phyloP scores from a whole-genome alignment of 2,888 invertebrate genomes.

The Arctia plantaginis region DNA sequence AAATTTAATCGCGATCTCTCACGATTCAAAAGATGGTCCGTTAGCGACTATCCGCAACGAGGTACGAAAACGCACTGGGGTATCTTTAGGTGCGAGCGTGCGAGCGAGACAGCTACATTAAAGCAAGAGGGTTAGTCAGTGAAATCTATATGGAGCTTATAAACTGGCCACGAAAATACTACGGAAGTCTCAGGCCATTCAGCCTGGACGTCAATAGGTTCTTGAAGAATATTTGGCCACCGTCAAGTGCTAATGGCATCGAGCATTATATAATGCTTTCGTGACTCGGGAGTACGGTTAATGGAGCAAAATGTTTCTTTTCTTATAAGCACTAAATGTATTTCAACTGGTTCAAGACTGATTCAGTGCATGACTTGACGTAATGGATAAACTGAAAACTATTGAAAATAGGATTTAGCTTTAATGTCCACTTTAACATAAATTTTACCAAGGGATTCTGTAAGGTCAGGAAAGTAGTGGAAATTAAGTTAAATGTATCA shows the following conservation, averaged over 20 bases:
- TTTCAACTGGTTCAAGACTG: slow-evolving; percentile 2
- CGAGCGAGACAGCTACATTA: slow-evolving; percentile 61
- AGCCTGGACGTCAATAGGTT: slow-evolving; percentile 54
- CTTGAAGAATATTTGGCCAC: slow-evolving; percentile 46
- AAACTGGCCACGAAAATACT: slow-evolving; percentile 63
- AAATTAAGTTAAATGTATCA: slow-evolving; percentile 7
- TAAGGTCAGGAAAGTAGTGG: slow-evolving; percentile 6
- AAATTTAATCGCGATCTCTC: slow-evolving; percentile 54
- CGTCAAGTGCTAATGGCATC: slow-evolving; percentile 45
- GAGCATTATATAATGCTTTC: slow-evolving; percentile 33
- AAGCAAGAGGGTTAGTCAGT: slow-evolving; percentile 58
- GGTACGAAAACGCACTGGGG: slow-evolving; percentile 72
- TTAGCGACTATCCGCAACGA: slow-evolving; percentile 57
- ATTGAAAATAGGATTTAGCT: neutral
- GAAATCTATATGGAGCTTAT: slow-evolving; percentile 73
- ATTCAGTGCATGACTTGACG: neutral
- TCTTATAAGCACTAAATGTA: slow-evolving; percentile 21
- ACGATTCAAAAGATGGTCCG: slow-evolving; percentile 31
- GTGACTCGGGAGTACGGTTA: slow-evolving; percentile 31
- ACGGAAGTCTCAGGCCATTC: slow-evolving; percentile 57
- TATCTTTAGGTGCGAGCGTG: slow-evolving; percentile 57
- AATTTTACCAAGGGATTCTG: neutral
- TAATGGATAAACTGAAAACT: neutral
- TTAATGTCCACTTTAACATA: neutral
- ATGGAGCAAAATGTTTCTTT: slow-evolving; percentile 28